Conservation (phyloP, 2,113 vertebrate genomes). For the Tenrec ecaudatus region DNA sequence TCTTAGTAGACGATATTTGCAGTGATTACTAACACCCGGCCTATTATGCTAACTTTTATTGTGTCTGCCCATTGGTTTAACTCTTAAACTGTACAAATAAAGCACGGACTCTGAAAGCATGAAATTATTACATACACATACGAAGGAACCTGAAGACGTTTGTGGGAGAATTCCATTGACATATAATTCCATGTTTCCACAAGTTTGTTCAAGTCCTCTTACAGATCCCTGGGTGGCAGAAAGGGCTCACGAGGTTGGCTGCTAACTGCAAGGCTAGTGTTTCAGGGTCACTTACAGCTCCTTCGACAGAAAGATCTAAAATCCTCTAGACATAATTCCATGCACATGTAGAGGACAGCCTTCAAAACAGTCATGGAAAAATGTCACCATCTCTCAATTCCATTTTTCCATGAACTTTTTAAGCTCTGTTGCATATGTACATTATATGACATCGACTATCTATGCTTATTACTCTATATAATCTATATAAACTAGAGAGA, state of each 20-base stretch:
- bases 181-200: too few relatives aligned
- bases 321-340: background rate
- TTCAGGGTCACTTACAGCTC: background rate
- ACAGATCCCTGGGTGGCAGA: background rate
- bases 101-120: background rate
- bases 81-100: background rate
- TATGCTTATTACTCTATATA: too few relatives aligned
- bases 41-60: conserved; percentile 3
- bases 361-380: too few relatives aligned
- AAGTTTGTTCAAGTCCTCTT: too few relatives aligned
- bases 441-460: too few relatives aligned
- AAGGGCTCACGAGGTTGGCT: background rate
- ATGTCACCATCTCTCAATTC: too few relatives aligned
- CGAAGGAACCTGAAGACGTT: too few relatives aligned
- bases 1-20: background rate
- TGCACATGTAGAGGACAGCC: too few relatives aligned
- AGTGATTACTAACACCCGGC: background rate
- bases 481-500: background rate
- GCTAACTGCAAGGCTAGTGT: background rate
- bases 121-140: background rate
- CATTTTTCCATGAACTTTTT: too few relatives aligned
- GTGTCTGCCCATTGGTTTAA: background rate
- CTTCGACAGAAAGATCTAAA: background rate
- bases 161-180: too few relatives aligned
- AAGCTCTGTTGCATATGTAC: too few relatives aligned